These are phyloP conservation scores for Lepidocyrtinus sp. DNA, from an alignment of 2,888 invertebrate species.

Conservation along the genomic window DNA sequence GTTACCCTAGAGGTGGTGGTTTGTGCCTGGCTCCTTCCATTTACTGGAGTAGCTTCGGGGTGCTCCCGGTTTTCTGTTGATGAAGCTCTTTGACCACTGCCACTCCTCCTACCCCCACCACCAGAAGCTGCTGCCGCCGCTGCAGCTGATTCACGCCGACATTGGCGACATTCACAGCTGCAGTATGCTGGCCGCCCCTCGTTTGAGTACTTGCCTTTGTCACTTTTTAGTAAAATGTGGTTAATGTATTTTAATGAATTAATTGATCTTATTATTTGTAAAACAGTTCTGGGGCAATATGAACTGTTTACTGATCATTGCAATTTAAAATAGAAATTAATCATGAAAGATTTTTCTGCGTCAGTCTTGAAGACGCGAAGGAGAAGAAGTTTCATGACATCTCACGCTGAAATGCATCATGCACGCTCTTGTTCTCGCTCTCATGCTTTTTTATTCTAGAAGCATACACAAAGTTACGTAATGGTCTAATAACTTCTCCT, in stretches of 20 bases:
- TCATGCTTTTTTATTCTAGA: background rate
- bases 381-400: too few relatives aligned
- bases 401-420: background rate
- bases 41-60: background rate
- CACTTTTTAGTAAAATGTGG: slow-evolving; percentile 17
- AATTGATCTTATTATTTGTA: too few relatives aligned
- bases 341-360: too few relatives aligned
- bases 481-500: slow-evolving; percentile 41
- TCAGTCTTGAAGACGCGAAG: too few relatives aligned
- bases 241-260: background rate
- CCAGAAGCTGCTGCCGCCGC: background rate
- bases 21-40: background rate
- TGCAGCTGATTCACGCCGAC: slow-evolving; percentile 41
- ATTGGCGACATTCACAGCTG: slow-evolving; percentile 47
- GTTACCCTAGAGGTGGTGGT: slow-evolving; percentile 42
- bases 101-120: background rate
- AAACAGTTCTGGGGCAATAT: too few relatives aligned
- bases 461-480: slow-evolving; percentile 2
- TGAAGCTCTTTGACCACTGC: background rate
- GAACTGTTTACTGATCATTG: too few relatives aligned
- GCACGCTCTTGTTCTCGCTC: background rate
- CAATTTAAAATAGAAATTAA: too few relatives aligned
- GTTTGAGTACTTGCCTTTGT: slow-evolving; percentile 50
- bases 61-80: background rate
- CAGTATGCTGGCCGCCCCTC: slow-evolving; percentile 41